Conservation (phyloP, 2,113 vertebrate genomes). For the Cygnus buccinator region DNA sequence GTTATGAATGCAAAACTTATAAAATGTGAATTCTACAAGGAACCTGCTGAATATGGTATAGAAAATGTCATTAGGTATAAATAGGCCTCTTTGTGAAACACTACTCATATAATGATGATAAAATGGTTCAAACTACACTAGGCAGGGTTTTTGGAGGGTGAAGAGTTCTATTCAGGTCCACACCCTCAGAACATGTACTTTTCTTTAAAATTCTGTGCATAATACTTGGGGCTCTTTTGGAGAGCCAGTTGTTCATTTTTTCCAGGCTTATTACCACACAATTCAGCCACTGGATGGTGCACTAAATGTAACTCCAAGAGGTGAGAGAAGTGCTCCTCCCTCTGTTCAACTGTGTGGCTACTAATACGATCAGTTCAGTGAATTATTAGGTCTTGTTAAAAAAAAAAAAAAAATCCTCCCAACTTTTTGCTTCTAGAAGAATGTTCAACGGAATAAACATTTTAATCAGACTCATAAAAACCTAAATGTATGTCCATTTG, state of each 20-base stretch:
- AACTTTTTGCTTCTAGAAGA: background rate
- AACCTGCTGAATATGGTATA: background rate
- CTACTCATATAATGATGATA: background rate
- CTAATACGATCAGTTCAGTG: background rate
- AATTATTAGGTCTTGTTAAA: background rate
- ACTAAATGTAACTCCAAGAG: background rate
- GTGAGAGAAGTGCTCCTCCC: background rate
- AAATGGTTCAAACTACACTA: background rate
- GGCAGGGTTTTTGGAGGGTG: background rate
- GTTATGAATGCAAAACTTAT: background rate
- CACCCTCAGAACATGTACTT: background rate
- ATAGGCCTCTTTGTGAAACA: background rate
- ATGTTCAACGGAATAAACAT: background rate
- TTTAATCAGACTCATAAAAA: background rate
- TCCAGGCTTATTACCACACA: background rate
- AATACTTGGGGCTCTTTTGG: background rate
- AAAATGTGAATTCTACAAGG: background rate
- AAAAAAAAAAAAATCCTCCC: background rate
- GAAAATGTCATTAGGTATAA: background rate
- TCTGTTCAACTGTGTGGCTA: background rate
- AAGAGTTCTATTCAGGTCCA: background rate
- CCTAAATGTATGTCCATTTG: background rate
- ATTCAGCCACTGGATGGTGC: constrained; percentile 19
- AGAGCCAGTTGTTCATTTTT: background rate
- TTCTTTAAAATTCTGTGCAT: background rate